phyloP scores from a whole-genome alignment of 37 sponge, comb jelly and placozoan species.

The Aplysina aerophoba region DNA sequence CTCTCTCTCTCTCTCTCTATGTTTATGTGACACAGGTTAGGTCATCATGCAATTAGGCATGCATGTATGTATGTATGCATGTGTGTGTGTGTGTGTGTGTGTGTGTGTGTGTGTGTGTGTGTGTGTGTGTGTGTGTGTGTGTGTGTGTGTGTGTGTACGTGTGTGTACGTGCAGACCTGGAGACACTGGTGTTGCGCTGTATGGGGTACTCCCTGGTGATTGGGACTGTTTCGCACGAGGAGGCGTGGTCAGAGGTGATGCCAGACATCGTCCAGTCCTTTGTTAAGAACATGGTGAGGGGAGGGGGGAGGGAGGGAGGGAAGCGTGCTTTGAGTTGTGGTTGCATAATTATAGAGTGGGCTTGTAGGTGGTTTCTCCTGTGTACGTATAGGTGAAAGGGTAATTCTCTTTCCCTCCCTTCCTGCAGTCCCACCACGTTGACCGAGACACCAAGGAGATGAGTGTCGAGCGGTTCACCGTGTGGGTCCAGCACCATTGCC shows the following conservation, averaged over 20 bases:
- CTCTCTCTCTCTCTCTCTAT: too few relatives aligned
- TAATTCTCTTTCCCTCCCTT: neutral
- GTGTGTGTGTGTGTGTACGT: neutral
- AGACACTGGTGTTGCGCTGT: neutral
- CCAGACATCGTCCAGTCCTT: neutral
- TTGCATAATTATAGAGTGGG: too few relatives aligned
- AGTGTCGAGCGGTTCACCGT: conserved; percentile 34
- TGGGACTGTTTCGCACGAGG: conserved; percentile 13
- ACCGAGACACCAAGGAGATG: conserved; percentile 19
- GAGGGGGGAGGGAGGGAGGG: neutral
- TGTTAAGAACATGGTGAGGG: conserved; percentile 43
- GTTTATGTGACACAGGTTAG: too few relatives aligned
- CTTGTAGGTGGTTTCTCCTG: too few relatives aligned
- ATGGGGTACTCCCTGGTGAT: conserved; percentile 36
- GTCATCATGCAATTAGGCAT: too few relatives aligned
- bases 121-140: too few relatives aligned
- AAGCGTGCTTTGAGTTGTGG: conserved; percentile 30
- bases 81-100: too few relatives aligned
- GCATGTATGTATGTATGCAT: too few relatives aligned
- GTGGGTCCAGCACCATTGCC: conserved; percentile 53
- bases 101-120: too few relatives aligned
- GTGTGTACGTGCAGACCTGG: neutral
- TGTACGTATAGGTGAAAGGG: too few relatives aligned
- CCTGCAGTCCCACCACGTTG: conserved; percentile 9
- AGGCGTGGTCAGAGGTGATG: conserved; percentile 30